Evolutionary conservation across 2,797 vertebrate genomes (phyloP).

Genomic region (Tachyglossus aculeatus): DNA sequence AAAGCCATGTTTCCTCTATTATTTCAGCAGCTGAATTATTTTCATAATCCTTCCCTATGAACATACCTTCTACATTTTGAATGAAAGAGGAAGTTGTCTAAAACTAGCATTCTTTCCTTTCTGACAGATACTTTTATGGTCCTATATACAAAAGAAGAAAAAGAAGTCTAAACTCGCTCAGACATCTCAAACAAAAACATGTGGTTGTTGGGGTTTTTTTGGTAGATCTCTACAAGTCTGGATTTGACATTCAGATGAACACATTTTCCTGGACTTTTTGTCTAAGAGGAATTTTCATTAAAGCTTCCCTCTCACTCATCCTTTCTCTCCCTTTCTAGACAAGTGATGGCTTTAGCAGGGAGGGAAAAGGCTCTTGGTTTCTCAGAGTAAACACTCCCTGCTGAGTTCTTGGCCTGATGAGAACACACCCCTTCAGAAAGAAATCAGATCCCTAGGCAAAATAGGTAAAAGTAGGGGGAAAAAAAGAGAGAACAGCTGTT

Average conservation of each 20-base stretch:
- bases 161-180: background rate
- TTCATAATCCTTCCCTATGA: conserved; percentile 43
- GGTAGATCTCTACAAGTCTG: background rate
- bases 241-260: conserved; percentile 42
- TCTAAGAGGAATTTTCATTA: conserved; percentile 41
- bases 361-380: conserved; percentile 51
- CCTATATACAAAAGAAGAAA: background rate
- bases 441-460: conserved; percentile 76
- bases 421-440: conserved; percentile 72
- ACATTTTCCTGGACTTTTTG: conserved; percentile 26
- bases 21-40: conserved; percentile 27
- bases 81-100: conserved; percentile 25
- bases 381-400: conserved; percentile 72
- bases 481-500: conserved; percentile 78
- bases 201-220: conserved; percentile 4
- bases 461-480: conserved; percentile 67
- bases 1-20: conserved; percentile 26
- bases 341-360: conserved; percentile 38
- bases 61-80: conserved; percentile 1
- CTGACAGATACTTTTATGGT: conserved; percentile 46
- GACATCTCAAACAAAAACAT: background rate
- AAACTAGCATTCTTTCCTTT: conserved; percentile 44
- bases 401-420: conserved; percentile 61
- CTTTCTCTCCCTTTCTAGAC: background rate
- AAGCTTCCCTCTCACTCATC: conserved; percentile 18